Conservation (phyloP, 2,888 invertebrate species). For the Bedellia somnulentella region DNA sequence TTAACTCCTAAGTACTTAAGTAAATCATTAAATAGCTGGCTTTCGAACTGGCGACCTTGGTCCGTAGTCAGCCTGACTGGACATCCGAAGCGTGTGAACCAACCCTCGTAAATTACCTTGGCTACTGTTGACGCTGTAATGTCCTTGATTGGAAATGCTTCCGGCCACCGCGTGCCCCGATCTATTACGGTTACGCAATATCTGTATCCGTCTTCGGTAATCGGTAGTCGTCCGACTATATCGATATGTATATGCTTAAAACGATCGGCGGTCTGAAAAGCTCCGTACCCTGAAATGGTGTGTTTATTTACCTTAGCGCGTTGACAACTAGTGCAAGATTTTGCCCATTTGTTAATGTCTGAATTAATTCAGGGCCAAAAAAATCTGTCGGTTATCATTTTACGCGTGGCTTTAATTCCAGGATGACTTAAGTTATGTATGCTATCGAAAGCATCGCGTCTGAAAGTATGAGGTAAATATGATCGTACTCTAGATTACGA, state of each 20-base stretch:
- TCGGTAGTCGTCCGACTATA: neutral
- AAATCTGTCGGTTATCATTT: conserved; percentile 2
- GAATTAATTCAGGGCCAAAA: no score
- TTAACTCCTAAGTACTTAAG: conserved; percentile 8
- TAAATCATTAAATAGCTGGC: conserved; percentile 16
- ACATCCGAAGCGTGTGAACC: conserved; percentile 19
- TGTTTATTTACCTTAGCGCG: conserved; percentile 4
- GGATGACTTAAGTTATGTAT: conserved; percentile 11
- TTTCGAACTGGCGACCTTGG: conserved; percentile 18
- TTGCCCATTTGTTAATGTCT: neutral
- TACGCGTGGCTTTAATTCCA: conserved; percentile 4
- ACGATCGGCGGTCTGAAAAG: neutral
- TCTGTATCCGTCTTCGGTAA: conserved; percentile 3
- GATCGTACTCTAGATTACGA: no score
- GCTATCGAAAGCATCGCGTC: conserved; percentile 9
- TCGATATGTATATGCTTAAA: neutral
- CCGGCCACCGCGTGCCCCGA: conserved; percentile 13
- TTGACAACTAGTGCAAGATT: conserved; percentile 3
- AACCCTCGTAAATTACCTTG: conserved; percentile 13
- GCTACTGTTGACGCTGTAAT: conserved; percentile 17
- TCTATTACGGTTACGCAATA: neutral
- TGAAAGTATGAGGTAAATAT: no score
- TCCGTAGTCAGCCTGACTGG: conserved; percentile 18
- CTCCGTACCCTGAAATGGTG: neutral
- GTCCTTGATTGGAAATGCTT: conserved; percentile 18